Evolutionary conservation across 2,113 vertebrate species (phyloP).

Genomic region (Uria lomvia): DNA sequence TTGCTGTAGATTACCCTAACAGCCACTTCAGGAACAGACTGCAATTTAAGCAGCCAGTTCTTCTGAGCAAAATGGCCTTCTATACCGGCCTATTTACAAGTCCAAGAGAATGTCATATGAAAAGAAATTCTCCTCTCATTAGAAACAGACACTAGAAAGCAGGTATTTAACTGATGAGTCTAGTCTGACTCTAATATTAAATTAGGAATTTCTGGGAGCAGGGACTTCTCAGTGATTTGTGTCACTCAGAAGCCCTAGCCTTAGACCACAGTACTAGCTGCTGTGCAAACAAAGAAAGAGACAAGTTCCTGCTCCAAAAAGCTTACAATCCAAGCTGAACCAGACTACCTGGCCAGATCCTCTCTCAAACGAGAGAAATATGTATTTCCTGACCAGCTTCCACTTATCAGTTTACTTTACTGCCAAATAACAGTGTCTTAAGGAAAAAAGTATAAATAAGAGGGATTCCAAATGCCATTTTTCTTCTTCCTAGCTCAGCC

Average conservation of each 20-base stretch:
- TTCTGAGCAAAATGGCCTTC: background rate
- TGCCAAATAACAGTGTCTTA: background rate
- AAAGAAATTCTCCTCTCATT: background rate
- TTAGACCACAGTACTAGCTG: background rate
- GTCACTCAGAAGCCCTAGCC: background rate
- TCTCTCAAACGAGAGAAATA: background rate
- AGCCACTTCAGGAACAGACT: background rate
- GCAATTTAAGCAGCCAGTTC: background rate
- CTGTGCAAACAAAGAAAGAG: background rate
- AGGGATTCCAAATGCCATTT: background rate
- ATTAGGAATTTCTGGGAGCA: background rate
- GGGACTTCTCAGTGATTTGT: background rate
- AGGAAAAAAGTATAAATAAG: background rate
- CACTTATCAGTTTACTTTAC: background rate
- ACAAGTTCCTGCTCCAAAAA: background rate
- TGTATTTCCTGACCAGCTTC: background rate
- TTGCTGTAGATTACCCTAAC: background rate
- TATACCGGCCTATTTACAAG: background rate
- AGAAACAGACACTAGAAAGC: background rate
- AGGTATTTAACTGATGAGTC: background rate
- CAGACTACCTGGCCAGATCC: background rate
- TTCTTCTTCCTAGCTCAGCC: background rate
- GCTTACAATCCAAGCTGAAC: background rate
- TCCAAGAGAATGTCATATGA: background rate
- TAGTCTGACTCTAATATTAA: background rate